Evolutionary conservation across 2,888 invertebrate genomes (phyloP).

Genomic region (Acrobasis consociella): DNA sequence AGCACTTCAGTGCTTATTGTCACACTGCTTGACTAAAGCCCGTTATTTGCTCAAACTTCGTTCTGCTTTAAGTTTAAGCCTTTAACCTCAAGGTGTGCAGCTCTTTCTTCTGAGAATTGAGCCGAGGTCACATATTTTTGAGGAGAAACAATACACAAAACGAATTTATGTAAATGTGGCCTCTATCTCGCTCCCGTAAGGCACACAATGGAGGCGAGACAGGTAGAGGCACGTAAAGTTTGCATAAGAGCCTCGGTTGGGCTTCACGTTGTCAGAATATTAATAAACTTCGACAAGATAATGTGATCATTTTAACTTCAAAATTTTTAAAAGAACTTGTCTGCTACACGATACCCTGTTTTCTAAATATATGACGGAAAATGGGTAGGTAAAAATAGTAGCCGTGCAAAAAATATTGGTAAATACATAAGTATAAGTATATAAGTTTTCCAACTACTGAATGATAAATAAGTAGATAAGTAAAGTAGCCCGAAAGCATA

Average conservation of each 20-base stretch:
- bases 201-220: slow-evolving; percentile 25
- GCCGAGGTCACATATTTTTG: slow-evolving; percentile 27
- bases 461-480: too few relatives aligned
- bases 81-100: slow-evolving; percentile 10
- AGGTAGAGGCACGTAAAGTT: slow-evolving; percentile 50
- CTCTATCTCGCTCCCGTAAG: slow-evolving; percentile 31
- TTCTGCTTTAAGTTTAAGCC: too few relatives aligned
- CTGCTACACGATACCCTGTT: not conserved
- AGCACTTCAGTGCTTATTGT: too few relatives aligned
- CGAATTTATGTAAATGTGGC: slow-evolving; percentile 32
- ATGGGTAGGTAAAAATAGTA: too few relatives aligned
- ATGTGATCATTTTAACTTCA: not conserved
- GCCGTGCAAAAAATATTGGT: too few relatives aligned
- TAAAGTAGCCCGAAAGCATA: too few relatives aligned
- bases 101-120: slow-evolving; percentile 14
- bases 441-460: too few relatives aligned
- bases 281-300: slow-evolving; percentile 38
- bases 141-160: slow-evolving; percentile 16
- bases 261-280: slow-evolving; percentile 51
- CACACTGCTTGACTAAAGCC: too few relatives aligned
- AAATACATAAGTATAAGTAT: too few relatives aligned
- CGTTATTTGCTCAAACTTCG: too few relatives aligned
- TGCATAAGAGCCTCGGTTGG: slow-evolving; percentile 59
- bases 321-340: not conserved
- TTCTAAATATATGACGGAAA: not conserved